Base-by-base conservation (phyloP, 2,888 invertebrate species). In the Antitype chi region DNA sequence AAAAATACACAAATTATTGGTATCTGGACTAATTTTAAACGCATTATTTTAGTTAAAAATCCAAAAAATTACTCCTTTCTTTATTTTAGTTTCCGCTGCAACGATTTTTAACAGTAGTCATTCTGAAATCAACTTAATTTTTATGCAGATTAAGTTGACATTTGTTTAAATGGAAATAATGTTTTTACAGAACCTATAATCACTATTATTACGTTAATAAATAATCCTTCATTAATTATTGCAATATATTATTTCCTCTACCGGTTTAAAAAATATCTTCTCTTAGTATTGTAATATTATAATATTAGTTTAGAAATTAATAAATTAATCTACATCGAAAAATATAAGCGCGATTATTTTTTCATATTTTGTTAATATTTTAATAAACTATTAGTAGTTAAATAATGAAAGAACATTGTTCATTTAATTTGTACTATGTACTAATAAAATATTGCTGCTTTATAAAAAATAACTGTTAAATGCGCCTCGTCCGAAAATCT, bases 251-350 rank as follows among this genome's bases (percentile, higher is more conserved):
- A 32, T 13, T 71, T 43, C 9, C 6, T 81, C 70, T 72, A 85
- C 38, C 15, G 32, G 55, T 63, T 73, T 81, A 66, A 38, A 81
- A 81, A 85, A 82, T 81, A 82, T 82, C 2, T 53, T 72, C 62
- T 82, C 74, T 83, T 83, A 76, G 13, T 47, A 63, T 66, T 70
- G 68, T 63, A 71, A 49, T 32, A 76, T 69, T 76, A 67, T 32
- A 28, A 55, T n/a, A 63, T 82, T 78, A 82, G 62, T 70, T 78
- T 81, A 82, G 55, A 64, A 43, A 70, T 81, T 81, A 74, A 70
- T 85, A 85, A 85, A 78, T 78, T 83, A 83, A 69, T 78, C 68
- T 83, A 78, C 67, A 70, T 84, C 78, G 59, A 84, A 86, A 84
- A 86, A 84, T 84, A 86, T 76, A 86, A 84, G 84, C 80, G 60